These are phyloP conservation scores for Listrodromus nycthemerus DNA, from an alignment of 2,888 invertebrate genomes.

Conservation along the genomic window DNA sequence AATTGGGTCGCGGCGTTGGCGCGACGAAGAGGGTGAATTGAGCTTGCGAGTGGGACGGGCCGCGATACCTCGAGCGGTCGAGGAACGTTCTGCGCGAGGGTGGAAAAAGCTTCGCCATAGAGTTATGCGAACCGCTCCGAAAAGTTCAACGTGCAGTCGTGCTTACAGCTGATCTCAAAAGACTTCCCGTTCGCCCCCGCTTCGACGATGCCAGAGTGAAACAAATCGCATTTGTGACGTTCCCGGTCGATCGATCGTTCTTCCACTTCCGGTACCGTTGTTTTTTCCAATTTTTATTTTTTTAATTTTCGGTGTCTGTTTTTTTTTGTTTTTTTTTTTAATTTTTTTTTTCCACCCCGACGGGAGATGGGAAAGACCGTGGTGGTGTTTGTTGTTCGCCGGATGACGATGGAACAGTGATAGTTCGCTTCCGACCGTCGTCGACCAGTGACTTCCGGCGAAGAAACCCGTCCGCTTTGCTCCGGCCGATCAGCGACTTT, in stretches of 20 bases:
- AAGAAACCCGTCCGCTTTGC: background rate
- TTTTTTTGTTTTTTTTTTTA: background rate
- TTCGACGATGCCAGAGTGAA: constrained; percentile 53
- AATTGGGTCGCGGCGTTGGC: constrained; percentile 47
- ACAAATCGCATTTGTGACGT: too few species aligned
- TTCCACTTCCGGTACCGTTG: background rate
- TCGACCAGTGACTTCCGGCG: background rate
- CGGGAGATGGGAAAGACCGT: background rate
- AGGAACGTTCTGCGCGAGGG: background rate
- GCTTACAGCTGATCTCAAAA: constrained; percentile 74
- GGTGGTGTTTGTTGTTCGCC: background rate
- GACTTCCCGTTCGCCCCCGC: constrained; percentile 18
- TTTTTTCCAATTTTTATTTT: constrained; percentile 19
- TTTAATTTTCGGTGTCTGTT: too few species aligned
- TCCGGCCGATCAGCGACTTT: too few species aligned
- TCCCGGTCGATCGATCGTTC: constrained; percentile 57
- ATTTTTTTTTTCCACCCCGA: background rate
- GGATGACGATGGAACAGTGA: constrained; percentile 45
- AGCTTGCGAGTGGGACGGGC: constrained; percentile 10
- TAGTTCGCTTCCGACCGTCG: constrained; percentile 9
- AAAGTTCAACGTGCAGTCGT: constrained; percentile 71
- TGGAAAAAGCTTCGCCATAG: constrained; percentile 44
- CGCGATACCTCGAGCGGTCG: background rate
- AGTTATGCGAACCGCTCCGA: constrained; percentile 66
- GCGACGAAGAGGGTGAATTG: constrained; percentile 51